These are phyloP conservation scores for Drosophila arawakana DNA, from an alignment of 1,140 invertebrate species.

Conservation along the genomic window DNA sequence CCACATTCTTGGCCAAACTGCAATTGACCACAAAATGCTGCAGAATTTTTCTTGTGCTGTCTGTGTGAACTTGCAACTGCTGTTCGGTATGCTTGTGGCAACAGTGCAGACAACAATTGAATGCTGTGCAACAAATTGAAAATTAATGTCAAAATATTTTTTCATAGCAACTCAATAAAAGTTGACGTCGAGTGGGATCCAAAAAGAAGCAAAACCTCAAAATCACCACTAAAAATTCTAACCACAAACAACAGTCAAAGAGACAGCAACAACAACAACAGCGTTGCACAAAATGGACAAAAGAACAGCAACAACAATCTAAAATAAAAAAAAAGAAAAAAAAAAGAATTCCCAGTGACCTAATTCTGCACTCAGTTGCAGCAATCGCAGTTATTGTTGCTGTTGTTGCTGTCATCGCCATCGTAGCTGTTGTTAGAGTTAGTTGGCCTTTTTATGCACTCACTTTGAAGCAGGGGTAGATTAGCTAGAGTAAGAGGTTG, in stretches of 20 bases:
- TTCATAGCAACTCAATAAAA: slow-evolving; percentile 44
- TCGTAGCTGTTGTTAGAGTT: slow-evolving; percentile 66
- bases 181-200: slow-evolving; percentile 12
- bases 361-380: slow-evolving; percentile 66
- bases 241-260: slow-evolving; percentile 43
- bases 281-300: slow-evolving; percentile 57
- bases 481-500: not conserved
- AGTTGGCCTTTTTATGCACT: slow-evolving; percentile 65
- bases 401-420: slow-evolving; percentile 53
- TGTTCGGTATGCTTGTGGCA: slow-evolving; percentile 23
- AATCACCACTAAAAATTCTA: slow-evolving; percentile 42
- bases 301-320: slow-evolving; percentile 49
- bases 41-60: slow-evolving; percentile 13
- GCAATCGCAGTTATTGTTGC: slow-evolving; percentile 64
- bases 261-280: slow-evolving; percentile 39
- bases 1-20: slow-evolving; percentile 21
- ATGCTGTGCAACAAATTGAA: slow-evolving; percentile 50
- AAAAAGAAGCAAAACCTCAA: slow-evolving; percentile 19
- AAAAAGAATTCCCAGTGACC: slow-evolving; percentile 79
- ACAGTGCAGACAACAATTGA: slow-evolving; percentile 10
- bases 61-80: slow-evolving; percentile 45
- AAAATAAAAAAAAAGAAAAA: slow-evolving; percentile 44
- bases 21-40: slow-evolving; percentile 44
- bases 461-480: not conserved
- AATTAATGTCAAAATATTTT: slow-evolving; percentile 51